Base-by-base conservation (phyloP, 2,888 invertebrate genomes). In the Ligdia adustata region DNA sequence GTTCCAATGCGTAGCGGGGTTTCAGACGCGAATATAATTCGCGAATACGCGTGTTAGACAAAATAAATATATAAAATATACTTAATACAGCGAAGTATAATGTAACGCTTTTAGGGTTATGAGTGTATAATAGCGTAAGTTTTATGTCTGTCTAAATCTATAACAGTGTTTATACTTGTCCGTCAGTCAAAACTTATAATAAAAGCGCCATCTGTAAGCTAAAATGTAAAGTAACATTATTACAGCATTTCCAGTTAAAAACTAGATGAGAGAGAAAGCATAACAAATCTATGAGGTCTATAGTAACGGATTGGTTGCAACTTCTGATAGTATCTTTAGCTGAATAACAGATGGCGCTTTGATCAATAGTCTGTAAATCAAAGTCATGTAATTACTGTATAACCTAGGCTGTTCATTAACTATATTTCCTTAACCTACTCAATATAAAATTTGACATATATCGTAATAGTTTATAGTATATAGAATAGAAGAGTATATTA, bases 21-120 rank as follows among this genome's bases (percentile, higher is more conserved):
- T n/a, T n/a, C n/a, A n/a, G 52, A 46, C 27, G 77, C 72, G 81
- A 74, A 82, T 82, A 1, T 58, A 73, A 82, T 82, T 81, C 79
- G 69, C 69, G 22, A 35, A 28, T 33, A 37, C 20, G 34, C 24
- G 13, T 46, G 34, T 34, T 38, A 40, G 37, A 37, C 13, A 29
- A 40, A 39, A 27, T 24, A 27, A n/a, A 18, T 9, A 9, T 35
- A 28, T 13, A 16, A 26, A n/a, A n/a, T n/a, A n/a, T n/a, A n/a
- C n/a, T n/a, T 16, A 12, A 16, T 22, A 33, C 38, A 43, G 38
- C 38, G 33, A 48, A 43, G 20, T 42, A 43, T 33, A n/a, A n/a
- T n/a, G 33, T 38, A 48, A 48, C 18, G 38, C 48, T 49, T 49
- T 38, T 33, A 29, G 15, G 26, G 13, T 48, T 42, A 14, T 47